Percentiles rank a stretch among this genome's conserved stretches.
Evolutionary conservation across 2,797 vertebrate species (phyloP).

Genomic region (Erpetoichthys calabaricus): DNA sequence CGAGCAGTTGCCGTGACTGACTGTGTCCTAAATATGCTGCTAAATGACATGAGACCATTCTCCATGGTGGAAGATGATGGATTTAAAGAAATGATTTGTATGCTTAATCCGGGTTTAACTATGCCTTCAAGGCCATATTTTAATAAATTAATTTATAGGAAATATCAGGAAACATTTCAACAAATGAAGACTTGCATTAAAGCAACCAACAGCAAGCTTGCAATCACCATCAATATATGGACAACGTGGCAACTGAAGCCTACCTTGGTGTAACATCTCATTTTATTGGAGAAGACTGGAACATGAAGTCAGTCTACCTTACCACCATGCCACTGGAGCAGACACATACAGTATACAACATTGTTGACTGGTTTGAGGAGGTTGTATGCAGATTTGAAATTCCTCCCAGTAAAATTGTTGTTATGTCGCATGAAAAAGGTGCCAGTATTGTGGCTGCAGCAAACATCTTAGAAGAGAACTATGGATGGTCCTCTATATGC

Average conservation of each 20-base stretch:
- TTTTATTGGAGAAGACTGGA: slow-evolving; percentile 14
- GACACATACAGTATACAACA: slow-evolving; percentile 13
- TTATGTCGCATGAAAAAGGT: slow-evolving; percentile 15
- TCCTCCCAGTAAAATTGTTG: not conserved
- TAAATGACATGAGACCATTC: too few relatives aligned
- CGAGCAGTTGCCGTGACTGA: too few relatives aligned
- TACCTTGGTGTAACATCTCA: slow-evolving; percentile 13
- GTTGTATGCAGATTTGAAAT: slow-evolving; percentile 6
- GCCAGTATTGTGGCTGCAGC: slow-evolving; percentile 11
- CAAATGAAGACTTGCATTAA: too few relatives aligned
- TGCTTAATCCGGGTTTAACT: too few relatives aligned
- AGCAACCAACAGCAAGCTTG: too few relatives aligned
- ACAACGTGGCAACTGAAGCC: not conserved
- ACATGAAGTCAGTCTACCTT: slow-evolving; percentile 5
- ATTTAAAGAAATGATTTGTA: too few relatives aligned
- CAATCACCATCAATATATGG: too few relatives aligned
- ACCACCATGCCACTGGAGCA: slow-evolving; percentile 12
- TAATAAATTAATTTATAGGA: too few relatives aligned
- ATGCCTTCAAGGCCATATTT: too few relatives aligned
- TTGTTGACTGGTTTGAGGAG: slow-evolving; percentile 11
- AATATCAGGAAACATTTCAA: too few relatives aligned
- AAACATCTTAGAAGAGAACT: slow-evolving; percentile 10
- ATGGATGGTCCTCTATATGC: slow-evolving; percentile 21
- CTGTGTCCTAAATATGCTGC: too few relatives aligned
- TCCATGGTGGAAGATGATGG: too few relatives aligned